Conservation (phyloP, 2,113 vertebrate species). For the Leucosticte australis region DNA sequence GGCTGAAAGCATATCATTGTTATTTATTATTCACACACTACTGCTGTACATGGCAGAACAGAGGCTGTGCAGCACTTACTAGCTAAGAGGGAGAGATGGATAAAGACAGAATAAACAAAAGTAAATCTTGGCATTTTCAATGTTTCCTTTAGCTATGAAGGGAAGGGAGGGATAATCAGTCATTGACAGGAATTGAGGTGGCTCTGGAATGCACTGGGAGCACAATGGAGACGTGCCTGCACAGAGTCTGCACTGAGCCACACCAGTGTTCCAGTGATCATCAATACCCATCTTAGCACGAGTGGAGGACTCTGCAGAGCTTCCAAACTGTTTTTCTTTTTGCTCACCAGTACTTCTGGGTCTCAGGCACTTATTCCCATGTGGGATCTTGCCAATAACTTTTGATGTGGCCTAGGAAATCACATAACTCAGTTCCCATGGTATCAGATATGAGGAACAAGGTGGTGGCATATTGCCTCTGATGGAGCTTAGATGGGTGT, state of each 20-base stretch:
- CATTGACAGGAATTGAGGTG: background rate
- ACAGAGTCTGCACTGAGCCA: background rate
- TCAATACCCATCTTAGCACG: background rate
- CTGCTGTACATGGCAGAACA: background rate
- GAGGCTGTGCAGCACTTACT: background rate
- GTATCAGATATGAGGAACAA: background rate
- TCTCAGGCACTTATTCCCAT: background rate
- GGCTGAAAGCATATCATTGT: constrained; percentile 25
- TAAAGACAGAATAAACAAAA: background rate
- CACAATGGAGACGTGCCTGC: background rate
- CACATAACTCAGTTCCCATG: background rate
- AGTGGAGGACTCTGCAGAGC: background rate
- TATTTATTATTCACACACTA: constrained; percentile 47
- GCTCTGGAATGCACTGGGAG: background rate
- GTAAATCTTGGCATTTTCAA: background rate
- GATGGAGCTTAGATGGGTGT: background rate
- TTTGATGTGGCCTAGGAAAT: background rate
- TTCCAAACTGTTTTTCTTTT: background rate
- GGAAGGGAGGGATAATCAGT: background rate
- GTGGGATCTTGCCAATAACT: background rate
- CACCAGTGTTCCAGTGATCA: background rate
- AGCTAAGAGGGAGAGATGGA: background rate
- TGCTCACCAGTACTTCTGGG: background rate
- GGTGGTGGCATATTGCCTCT: background rate
- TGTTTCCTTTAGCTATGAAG: background rate